Percentiles rank a stretch among this genome's conserved stretches.
These are phyloP conservation scores for Tolmerus cingulatus DNA, from an alignment of 2,888 invertebrate genomes.

Conservation along the genomic window DNA sequence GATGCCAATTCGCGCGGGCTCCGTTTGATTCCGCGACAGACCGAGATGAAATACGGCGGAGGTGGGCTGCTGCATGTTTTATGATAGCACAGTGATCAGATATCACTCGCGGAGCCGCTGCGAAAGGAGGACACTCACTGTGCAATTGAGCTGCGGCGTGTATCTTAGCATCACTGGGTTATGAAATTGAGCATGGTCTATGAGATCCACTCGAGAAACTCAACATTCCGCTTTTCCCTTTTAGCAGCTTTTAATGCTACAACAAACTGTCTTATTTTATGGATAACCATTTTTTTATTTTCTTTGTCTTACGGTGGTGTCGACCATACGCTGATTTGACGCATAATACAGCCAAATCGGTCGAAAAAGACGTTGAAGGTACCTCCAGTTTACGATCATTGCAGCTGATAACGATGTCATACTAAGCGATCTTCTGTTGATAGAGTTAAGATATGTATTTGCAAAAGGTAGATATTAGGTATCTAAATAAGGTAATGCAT, in stretches of 20 bases:
- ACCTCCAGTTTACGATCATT: too few species aligned
- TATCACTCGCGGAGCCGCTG: neutral
- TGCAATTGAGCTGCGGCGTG: neutral
- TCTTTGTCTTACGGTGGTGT: too few species aligned
- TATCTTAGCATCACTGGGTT: neutral
- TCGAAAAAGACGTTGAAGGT: too few species aligned
- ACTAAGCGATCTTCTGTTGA: too few species aligned
- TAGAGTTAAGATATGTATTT: too few species aligned
- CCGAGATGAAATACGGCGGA: neutral
- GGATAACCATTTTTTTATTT: neutral
- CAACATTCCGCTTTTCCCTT: neutral
- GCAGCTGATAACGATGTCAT: too few species aligned
- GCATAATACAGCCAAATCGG: too few species aligned
- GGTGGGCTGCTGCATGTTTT: neutral
- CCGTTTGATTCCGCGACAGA: neutral
- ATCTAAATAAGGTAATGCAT: too few species aligned
- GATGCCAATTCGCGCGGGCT: neutral
- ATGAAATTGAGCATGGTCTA: neutral
- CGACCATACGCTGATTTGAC: too few species aligned
- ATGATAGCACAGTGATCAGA: neutral
- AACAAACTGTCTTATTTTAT: neutral
- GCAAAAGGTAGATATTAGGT: too few species aligned
- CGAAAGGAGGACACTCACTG: neutral
- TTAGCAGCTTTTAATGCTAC: neutral
- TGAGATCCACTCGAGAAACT: neutral